Base-by-base conservation (phyloP, 2,797 vertebrate species). In the Danio albolineatus region DNA sequence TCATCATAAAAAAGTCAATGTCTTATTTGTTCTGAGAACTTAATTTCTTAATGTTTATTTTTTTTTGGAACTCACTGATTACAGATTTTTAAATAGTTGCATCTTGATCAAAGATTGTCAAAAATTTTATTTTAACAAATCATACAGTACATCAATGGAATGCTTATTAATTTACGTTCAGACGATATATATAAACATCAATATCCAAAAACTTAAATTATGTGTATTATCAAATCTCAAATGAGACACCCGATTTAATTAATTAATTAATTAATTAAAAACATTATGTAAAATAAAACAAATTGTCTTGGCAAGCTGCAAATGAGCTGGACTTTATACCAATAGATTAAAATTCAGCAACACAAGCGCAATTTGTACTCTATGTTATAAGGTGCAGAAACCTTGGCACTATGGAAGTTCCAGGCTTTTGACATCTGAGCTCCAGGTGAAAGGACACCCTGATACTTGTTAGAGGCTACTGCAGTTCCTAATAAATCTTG, bases 391-490 rank as follows among this genome's bases (percentile, higher is more conserved):
- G 12, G 4, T 16, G 8, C 4, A n/a, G 10, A 46, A 59, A 48
- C 46, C 43, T 14, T 59, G 53, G n/a, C 41, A 19, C 43, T 60
- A 69, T n/a, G 1, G 10, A 16, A 57, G 43, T 57, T 39, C 21
- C 14, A 67, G 43, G 69, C 44, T 69, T 41, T 59, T 71, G 79
- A 76, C n/a, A 76, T 61, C 79, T 44, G 73, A 71, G 57, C 56
- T 70, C 54, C 9, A 61, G 66, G 76, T 70, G 76, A 78, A 78
- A 78, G 54, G 54, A 78, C 76, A 78, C 36, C 21, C 64, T 2
- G 16, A n/a, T 8, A 14, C 54, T 41, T 49, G 28, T 69, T 67
- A 67, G 4, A 16, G 48, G 64, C 12, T 59, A 19, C 7, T 10
- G n/a, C 10, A 78, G 54, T 49, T 28, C 28, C 13, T 39, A 60